These are phyloP conservation scores for Aphrocallistes beatrix DNA, from an alignment of 37 sponge, comb jelly and placozoan species.

Conservation along the genomic window DNA sequence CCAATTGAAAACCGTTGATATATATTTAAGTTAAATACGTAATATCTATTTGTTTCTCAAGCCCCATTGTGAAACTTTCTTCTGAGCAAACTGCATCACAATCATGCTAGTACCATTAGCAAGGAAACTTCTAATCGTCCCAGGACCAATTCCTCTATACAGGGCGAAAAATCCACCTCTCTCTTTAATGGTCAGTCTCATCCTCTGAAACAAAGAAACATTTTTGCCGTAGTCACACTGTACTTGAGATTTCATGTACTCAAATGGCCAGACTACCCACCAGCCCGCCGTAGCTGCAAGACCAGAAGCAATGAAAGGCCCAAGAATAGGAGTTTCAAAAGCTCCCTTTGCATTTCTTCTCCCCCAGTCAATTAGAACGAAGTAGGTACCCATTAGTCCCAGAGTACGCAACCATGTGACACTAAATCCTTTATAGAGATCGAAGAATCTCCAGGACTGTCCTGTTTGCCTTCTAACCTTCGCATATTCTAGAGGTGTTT, in stretches of 20 bases:
- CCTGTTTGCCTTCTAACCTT: conserved; percentile 83
- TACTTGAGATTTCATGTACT: conserved; percentile 95
- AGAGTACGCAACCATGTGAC: conserved; percentile 80
- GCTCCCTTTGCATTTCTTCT: conserved; percentile 55
- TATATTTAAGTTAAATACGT: neutral
- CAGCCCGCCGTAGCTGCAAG: conserved; percentile 78
- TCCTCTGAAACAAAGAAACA: conserved; percentile 35
- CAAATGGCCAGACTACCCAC: conserved; percentile 99
- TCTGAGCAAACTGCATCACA: conserved; percentile 88
- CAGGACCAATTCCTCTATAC: conserved; percentile 89
- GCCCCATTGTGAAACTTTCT: conserved; percentile 72
- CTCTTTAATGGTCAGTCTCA: conserved; percentile 53
- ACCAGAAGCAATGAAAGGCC: conserved; percentile 87
- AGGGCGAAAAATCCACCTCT: conserved; percentile 71
- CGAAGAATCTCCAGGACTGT: conserved; percentile 53
- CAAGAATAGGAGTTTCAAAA: conserved; percentile 52
- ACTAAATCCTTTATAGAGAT: conserved; percentile 79
- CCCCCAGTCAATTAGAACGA: conserved; percentile 73
- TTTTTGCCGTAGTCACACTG: conserved; percentile 73
- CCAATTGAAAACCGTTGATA: no score
- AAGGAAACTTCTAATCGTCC: conserved; percentile 85
- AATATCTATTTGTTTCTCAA: conserved; percentile 29
- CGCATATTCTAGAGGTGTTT: conserved; percentile 82
- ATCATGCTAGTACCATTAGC: conserved; percentile 96
- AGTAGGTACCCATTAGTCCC: conserved; percentile 83